Conservation (phyloP, 1,140 invertebrate genomes). For the Drosophila murphyi region DNA sequence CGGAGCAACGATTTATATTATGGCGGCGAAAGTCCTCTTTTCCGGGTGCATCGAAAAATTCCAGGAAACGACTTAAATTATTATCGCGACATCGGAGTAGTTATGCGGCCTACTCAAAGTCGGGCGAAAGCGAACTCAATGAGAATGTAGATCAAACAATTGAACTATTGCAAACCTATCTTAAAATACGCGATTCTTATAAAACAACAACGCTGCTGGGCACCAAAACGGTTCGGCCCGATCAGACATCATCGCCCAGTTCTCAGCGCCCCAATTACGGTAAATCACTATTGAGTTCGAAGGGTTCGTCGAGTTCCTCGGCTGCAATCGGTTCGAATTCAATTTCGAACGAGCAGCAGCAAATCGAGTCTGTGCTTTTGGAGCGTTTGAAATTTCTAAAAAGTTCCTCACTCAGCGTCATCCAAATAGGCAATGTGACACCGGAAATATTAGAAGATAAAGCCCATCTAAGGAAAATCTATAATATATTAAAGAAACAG, state of each 20-base stretch:
- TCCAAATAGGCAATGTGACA: slow-evolving; percentile 44
- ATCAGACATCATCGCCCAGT: slow-evolving; percentile 73
- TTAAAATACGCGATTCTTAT: slow-evolving; percentile 63
- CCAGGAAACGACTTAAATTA: slow-evolving; percentile 85
- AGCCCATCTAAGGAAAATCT: slow-evolving; percentile 67
- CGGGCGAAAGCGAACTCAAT: slow-evolving; percentile 38
- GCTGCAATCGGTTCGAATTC: background rate
- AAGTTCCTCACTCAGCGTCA: slow-evolving; percentile 6
- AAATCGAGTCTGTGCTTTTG: slow-evolving; percentile 23
- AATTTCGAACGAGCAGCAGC: background rate
- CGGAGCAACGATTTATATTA: slow-evolving; percentile 90
- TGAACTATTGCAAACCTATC: slow-evolving; percentile 65
- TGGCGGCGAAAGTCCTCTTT: slow-evolving; percentile 92
- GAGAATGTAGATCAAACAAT: slow-evolving; percentile 60
- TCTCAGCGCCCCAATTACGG: slow-evolving; percentile 48
- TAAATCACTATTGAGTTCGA: background rate
- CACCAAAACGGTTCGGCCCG: slow-evolving; percentile 69
- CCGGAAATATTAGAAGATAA: slow-evolving; percentile 67
- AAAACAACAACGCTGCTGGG: slow-evolving; percentile 70
- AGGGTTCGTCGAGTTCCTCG: background rate
- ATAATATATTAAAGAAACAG: slow-evolving; percentile 73
- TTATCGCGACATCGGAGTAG: slow-evolving; percentile 61
- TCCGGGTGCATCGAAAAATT: slow-evolving; percentile 87
- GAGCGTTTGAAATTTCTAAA: slow-evolving; percentile 40
- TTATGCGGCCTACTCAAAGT: slow-evolving; percentile 85